phyloP scores from a whole-genome alignment of 2,888 invertebrate species.

The Reticulitermes lucifugus region DNA sequence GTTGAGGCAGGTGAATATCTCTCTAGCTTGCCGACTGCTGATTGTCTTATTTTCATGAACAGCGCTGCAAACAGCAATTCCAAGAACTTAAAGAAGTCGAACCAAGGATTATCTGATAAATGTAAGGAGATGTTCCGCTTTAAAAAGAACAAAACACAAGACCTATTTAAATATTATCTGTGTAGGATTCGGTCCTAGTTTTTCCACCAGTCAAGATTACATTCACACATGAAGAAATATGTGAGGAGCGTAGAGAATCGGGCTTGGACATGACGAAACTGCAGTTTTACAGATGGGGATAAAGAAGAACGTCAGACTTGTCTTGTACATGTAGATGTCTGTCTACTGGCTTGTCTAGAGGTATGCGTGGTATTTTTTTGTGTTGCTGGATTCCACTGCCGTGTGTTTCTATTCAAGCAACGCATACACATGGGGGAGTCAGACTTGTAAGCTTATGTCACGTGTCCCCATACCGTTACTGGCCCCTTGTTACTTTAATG shows the following conservation, averaged over 20 bases:
- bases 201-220: conserved; percentile 23
- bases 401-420: not conserved
- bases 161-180: not conserved
- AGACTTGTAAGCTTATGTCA: conserved; percentile 11
- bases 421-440: conserved; percentile 19
- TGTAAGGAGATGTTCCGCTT: not conserved
- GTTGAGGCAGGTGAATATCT: too few relatives aligned
- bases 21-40: too few relatives aligned
- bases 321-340: not conserved
- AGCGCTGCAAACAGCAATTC: not conserved
- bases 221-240: conserved; percentile 27
- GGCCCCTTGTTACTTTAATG: conserved; percentile 46
- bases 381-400: not conserved
- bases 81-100: not conserved
- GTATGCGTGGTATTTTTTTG: conserved; percentile 29
- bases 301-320: conserved; percentile 16
- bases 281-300: conserved; percentile 19
- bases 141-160: not conserved
- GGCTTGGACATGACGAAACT: conserved; percentile 17
- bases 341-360: conserved; percentile 1
- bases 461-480: conserved; percentile 34
- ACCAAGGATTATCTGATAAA: not conserved
- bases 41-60: too few relatives aligned
- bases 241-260: conserved; percentile 23
- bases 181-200: not conserved